These are phyloP conservation scores for Apostichopus japonicus DNA, from an alignment of 35 echinoderm and acorn worm species.

Conservation along the genomic window DNA sequence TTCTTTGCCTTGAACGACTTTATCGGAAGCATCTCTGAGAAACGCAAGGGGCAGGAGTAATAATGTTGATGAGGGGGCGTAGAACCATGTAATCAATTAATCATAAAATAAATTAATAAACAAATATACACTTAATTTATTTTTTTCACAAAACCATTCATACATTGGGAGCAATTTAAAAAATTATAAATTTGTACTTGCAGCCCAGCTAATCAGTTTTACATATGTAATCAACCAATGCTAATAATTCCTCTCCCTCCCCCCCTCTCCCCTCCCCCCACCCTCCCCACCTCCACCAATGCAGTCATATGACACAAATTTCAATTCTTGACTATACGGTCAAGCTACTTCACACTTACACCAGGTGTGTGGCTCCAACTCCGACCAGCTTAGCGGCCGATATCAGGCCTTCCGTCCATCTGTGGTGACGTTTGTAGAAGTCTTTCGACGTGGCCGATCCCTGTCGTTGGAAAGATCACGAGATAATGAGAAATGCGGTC, in stretches of 20 bases:
- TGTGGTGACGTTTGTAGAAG: constrained; percentile 92
- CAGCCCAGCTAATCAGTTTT: no score
- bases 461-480: constrained; percentile 39
- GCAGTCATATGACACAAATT: not conserved
- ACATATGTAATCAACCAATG: not conserved
- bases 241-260: not conserved
- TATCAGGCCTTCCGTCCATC: constrained; percentile 96
- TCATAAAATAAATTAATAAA: no score
- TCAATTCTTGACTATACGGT: no score
- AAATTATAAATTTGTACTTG: no score
- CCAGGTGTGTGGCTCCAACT: constrained; percentile 88
- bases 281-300: not conserved
- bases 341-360: constrained; percentile 69
- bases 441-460: constrained; percentile 88
- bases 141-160: no score
- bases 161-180: no score
- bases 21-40: constrained; percentile 88
- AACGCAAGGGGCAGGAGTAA: not conserved
- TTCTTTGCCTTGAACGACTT: constrained; percentile 80
- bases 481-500: no score
- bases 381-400: constrained; percentile 96
- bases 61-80: not conserved
- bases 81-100: no score
- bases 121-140: no score
- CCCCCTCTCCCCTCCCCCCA: not conserved